Conservation (phyloP, 2,113 vertebrate genomes). For the Mustelus asterias region DNA sequence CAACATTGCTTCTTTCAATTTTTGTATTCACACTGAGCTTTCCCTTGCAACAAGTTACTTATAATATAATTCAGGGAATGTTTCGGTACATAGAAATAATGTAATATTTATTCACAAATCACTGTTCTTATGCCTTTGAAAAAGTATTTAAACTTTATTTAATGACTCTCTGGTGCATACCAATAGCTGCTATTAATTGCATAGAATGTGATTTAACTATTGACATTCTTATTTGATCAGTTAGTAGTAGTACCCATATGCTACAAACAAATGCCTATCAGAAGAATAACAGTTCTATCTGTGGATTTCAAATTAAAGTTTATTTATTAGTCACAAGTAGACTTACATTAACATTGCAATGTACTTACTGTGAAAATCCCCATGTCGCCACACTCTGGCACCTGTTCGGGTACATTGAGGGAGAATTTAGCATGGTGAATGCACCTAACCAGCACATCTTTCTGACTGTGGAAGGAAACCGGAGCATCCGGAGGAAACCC, state of each 20-base stretch:
- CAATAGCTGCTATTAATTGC: not conserved
- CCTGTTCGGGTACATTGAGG: too few species aligned
- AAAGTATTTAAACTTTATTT: not conserved
- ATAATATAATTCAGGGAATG: not conserved
- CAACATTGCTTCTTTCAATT: not conserved
- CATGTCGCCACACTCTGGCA: too few species aligned
- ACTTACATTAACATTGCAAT: too few species aligned
- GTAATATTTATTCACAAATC: not conserved
- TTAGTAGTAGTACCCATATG: not conserved
- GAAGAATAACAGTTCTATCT: not conserved
- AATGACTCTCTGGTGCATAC: not conserved
- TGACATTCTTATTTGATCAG: not conserved
- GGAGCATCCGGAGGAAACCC: too few species aligned
- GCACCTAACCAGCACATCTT: too few species aligned
- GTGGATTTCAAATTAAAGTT: not conserved
- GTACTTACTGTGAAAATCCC: too few species aligned
- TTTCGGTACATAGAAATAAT: not conserved
- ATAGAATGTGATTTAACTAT: not conserved
- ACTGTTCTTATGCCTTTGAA: not conserved
- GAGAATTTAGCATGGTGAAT: too few species aligned
- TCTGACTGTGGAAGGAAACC: too few species aligned
- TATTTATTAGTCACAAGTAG: too few species aligned
- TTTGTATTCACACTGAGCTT: not conserved
- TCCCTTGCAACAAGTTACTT: not conserved
- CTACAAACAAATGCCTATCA: not conserved